Conservation (phyloP, 2,113 vertebrate species). For the Tragulus kanchil region DNA sequence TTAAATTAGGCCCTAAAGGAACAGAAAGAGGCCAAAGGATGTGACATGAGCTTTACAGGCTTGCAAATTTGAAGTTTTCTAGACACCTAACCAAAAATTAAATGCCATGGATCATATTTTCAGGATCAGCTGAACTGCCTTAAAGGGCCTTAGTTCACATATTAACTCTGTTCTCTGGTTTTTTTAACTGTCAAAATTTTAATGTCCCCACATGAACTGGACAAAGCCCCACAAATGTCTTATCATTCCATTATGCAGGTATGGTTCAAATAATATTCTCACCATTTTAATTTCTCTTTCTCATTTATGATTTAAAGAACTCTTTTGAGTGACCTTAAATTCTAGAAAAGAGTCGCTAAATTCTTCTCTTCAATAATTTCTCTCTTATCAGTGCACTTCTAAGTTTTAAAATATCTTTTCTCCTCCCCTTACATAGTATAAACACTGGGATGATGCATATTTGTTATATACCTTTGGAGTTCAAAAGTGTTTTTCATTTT, state of each 20-base stretch:
- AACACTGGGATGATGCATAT: background rate
- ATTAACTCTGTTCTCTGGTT: background rate
- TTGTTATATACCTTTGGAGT: background rate
- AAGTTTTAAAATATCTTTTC: constrained; percentile 35
- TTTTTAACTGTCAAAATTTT: background rate
- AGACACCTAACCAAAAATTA: background rate
- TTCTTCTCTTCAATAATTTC: constrained; percentile 13
- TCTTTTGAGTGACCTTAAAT: background rate
- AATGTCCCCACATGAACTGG: background rate
- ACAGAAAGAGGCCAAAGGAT: background rate
- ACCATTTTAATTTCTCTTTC: background rate
- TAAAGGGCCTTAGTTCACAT: background rate
- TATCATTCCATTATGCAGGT: background rate
- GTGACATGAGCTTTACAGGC: background rate
- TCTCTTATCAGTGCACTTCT: background rate
- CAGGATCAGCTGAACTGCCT: background rate
- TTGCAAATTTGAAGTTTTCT: background rate
- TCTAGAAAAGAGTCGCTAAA: constrained; percentile 1
- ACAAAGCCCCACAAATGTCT: background rate
- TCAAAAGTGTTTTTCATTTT: constrained; percentile 27
- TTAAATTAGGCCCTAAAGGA: background rate
- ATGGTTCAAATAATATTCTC: background rate
- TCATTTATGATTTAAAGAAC: background rate
- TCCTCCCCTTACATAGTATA: too few species aligned
- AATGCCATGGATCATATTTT: background rate